Evolutionary conservation across 2,888 invertebrate species (phyloP).

Genomic region (Dichetophora obliterata): DNA sequence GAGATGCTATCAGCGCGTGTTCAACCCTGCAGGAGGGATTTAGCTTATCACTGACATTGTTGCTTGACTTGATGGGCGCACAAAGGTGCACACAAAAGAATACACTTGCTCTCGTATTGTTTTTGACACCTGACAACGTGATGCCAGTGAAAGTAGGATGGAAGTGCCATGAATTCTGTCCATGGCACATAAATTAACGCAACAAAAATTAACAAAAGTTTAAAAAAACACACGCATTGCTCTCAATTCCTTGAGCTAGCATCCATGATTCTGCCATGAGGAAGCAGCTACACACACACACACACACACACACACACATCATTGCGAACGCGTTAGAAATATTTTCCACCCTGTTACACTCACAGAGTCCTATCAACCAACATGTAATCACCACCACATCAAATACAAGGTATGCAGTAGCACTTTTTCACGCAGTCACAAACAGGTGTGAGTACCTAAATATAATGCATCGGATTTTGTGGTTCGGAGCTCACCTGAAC

Average conservation of each 20-base stretch:
- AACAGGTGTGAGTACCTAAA: not conserved
- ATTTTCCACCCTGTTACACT: conserved; percentile 7
- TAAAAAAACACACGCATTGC: not conserved
- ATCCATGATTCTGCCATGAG: not conserved
- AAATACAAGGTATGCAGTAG: too few relatives aligned
- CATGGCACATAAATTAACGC: not conserved
- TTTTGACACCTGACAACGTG: conserved; percentile 10
- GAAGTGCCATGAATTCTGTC: not conserved
- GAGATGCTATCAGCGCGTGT: too few relatives aligned
- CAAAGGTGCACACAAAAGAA: not conserved
- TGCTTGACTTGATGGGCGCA: not conserved
- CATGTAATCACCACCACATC: not conserved
- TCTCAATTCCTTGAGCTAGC: not conserved
- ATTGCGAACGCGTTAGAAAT: conserved; percentile 10
- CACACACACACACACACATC: not conserved
- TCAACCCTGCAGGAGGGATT: not conserved
- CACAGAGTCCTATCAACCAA: not conserved
- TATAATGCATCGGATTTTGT: conserved; percentile 20
- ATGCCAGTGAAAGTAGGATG: not conserved
- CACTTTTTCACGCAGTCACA: not conserved
- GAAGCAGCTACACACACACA: not conserved
- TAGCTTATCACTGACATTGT: not conserved
- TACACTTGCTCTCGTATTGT: not conserved
- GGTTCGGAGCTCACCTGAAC: conserved; percentile 76
- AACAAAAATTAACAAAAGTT: not conserved